Base-by-base conservation (phyloP, 2,888 invertebrate species). In the Halocaridina rubra region DNA sequence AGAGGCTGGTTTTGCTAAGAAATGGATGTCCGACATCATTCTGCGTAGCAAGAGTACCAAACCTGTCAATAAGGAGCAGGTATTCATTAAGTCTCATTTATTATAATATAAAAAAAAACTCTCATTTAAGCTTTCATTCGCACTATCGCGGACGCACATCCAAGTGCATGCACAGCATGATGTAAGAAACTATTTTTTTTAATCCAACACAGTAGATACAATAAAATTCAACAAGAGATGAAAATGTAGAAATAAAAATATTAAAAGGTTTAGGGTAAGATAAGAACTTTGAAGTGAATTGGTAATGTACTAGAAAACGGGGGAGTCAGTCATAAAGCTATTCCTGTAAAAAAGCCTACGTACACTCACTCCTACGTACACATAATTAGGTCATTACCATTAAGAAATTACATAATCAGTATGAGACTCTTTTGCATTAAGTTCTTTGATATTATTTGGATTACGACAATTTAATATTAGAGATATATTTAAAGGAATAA, bases 1-100 rank as follows among this genome's bases (percentile, higher is more conserved):
- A n/a, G 85, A 85, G 76, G 85, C 85, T 2, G 85, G 85, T 22
- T 39, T 85, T 27, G 76, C 85, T 10, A 77, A 39, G 33, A 76
- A 81, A 32, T 85, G 80, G 80, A 46, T 84, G 76, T 27, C 32
- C 1, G 84, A 84, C 27, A 78, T 84, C n/a, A 84, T 84, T 22
- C 71, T 78, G 27, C 57, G 30, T 22, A 61, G 84, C 72, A 84
- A 84, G 19, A 59, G 53, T n/a, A 72, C 57, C 16, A 84, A 84
- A 57, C 19, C 67, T 10, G 22, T n/a, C 13, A 27, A 33, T 32
- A 30, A 8, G 16, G 39, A 32, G 13, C 39, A 72, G 74, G 81
- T 74, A 30, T 22, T 64, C 16, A 8, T 46, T 7, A 7, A 13
- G 72, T 32, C n/a, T 32, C 13, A 39, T 5, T 8, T 7, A 61